Evolutionary conservation across 2,113 vertebrate genomes (phyloP).

Genomic region (Ondatra zibethicus): DNA sequence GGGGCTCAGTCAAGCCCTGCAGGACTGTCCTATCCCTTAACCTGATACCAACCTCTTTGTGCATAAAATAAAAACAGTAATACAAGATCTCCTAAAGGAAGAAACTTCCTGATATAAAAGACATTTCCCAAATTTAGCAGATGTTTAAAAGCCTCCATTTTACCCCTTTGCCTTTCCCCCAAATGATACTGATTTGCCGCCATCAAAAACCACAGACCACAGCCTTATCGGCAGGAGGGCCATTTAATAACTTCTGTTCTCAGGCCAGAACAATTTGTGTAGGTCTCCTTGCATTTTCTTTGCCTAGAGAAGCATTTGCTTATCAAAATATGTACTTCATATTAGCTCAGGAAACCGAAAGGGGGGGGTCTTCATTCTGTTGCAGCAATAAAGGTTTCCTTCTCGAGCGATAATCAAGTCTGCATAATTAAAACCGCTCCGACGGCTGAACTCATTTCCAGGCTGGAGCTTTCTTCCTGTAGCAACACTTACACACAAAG

Average conservation of each 20-base stretch:
- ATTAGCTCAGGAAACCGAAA: conserved; percentile 82
- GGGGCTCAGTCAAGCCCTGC: accelerated
- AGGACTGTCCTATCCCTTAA: neutral
- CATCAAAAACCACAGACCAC: neutral
- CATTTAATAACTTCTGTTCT: conserved; percentile 78
- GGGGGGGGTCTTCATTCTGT: conserved; percentile 83
- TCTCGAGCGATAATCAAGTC: conserved; percentile 89
- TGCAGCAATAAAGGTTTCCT: conserved; percentile 88
- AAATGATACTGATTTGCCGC: neutral
- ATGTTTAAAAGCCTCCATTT: conserved; percentile 3
- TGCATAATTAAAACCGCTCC: conserved; percentile 90
- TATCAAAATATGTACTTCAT: conserved; percentile 84
- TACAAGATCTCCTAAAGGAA: neutral
- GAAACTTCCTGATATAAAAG: neutral
- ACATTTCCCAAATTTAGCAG: neutral
- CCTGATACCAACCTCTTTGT: neutral
- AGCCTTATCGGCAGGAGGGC: neutral
- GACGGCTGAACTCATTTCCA: conserved; percentile 90
- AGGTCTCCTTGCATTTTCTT: conserved; percentile 81
- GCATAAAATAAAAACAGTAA: neutral
- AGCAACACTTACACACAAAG: conserved; percentile 88
- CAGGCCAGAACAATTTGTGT: conserved; percentile 62
- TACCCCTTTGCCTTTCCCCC: neutral
- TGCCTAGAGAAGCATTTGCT: conserved; percentile 80
- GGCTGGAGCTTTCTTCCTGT: conserved; percentile 88